phyloP scores from a whole-genome alignment of 1,140 invertebrate genomes.

The Drosophila busckii region DNA sequence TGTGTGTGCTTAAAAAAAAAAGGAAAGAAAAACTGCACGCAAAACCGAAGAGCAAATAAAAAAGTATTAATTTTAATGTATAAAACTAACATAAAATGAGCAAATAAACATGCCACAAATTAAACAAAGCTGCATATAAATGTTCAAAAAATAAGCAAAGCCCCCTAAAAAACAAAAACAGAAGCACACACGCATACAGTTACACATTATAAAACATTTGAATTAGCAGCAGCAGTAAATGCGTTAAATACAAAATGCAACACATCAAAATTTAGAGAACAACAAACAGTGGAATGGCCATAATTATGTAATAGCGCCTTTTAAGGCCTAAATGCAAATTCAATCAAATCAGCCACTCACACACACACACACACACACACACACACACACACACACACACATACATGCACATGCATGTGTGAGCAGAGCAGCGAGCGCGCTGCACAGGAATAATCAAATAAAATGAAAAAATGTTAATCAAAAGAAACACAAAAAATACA shows the following conservation, averaged over 20 bases:
- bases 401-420: constrained; percentile 13
- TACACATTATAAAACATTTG: constrained; percentile 35
- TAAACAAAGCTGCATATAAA: constrained; percentile 36
- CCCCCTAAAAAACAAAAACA: constrained; percentile 17
- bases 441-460: constrained; percentile 77
- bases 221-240: constrained; percentile 36
- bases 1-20: constrained; percentile 54
- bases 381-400: constrained; percentile 6
- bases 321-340: constrained; percentile 68
- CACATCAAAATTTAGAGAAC: constrained; percentile 22
- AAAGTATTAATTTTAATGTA: constrained; percentile 48
- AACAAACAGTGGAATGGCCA: constrained; percentile 42
- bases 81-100: constrained; percentile 37
- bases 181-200: constrained; percentile 12
- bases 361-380: background rate
- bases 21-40: constrained; percentile 21
- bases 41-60: constrained; percentile 34
- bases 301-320: constrained; percentile 73
- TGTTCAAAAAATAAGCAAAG: constrained; percentile 33
- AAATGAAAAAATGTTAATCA: constrained; percentile 78
- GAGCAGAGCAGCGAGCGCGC: constrained; percentile 47
- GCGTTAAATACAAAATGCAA: constrained; percentile 13
- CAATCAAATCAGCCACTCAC: constrained; percentile 46
- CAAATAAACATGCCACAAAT: constrained; percentile 25
- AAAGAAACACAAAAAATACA: constrained; percentile 53